A percentile compares a stretch with the other conserved stretches of the same genome.
These are phyloP conservation scores for Psittacula echo DNA, from an alignment of 2,797 vertebrate species.

Conservation along the genomic window DNA sequence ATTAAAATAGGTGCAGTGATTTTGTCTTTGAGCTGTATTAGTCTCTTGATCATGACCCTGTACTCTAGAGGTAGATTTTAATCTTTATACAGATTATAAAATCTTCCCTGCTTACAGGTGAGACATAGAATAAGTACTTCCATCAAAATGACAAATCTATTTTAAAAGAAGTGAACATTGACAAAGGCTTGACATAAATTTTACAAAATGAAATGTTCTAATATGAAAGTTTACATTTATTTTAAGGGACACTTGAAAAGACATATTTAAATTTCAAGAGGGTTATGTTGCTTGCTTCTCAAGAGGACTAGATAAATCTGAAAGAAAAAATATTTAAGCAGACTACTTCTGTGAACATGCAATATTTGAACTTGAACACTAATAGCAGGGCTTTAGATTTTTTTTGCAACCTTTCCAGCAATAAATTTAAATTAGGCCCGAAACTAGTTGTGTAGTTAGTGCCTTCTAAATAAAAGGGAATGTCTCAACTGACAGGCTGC, in stretches of 20 bases:
- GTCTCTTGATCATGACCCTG: background rate
- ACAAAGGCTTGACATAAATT: background rate
- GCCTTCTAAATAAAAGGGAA: slow-evolving; percentile 5
- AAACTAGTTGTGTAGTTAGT: background rate
- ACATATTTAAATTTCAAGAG: slow-evolving; percentile 1
- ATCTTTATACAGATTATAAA: background rate
- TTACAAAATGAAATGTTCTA: background rate
- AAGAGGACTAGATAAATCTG: background rate
- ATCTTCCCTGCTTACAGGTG: background rate
- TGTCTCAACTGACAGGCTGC: background rate
- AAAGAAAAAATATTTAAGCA: background rate
- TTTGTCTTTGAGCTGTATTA: background rate
- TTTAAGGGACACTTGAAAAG: slow-evolving; percentile 5
- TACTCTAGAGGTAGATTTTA: background rate
- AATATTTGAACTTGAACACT: background rate
- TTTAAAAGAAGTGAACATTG: background rate
- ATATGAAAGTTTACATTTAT: background rate
- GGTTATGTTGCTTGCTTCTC: background rate
- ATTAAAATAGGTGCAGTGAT: background rate
- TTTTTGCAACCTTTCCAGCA: background rate
- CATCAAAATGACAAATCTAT: background rate
- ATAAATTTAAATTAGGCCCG: slow-evolving; percentile 4
- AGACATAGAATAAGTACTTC: background rate
- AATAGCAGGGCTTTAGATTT: background rate
- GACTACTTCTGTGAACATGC: background rate